phyloP scores from a whole-genome alignment of 2,888 invertebrate species.

The Romanomermis culicivorax region DNA sequence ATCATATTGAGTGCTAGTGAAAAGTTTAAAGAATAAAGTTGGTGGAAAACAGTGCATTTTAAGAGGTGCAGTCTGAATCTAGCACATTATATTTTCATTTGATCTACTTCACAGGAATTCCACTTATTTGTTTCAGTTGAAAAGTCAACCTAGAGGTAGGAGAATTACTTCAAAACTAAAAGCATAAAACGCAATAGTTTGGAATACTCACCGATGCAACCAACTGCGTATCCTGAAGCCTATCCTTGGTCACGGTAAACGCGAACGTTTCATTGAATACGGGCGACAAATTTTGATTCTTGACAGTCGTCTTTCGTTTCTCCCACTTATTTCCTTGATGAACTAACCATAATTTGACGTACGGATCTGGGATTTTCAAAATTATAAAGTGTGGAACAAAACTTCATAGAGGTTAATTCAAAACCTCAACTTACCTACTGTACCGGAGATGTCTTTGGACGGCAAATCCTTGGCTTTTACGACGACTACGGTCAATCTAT shows the following conservation, averaged over 20 bases:
- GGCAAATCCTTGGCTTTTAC: constrained; percentile 73
- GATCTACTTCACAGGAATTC: too few relatives aligned
- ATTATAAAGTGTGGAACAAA: background rate
- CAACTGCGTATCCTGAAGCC: constrained; percentile 20
- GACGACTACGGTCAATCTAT: constrained; percentile 65
- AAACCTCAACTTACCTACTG: constrained; percentile 43
- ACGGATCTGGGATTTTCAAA: constrained; percentile 19
- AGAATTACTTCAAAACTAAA: too few relatives aligned
- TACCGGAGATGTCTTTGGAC: constrained; percentile 73
- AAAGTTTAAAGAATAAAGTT: too few relatives aligned
- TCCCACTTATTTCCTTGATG: constrained; percentile 26
- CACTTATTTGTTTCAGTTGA: too few relatives aligned
- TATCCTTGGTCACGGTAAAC: constrained; percentile 19
- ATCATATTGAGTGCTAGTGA: too few relatives aligned
- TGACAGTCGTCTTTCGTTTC: constrained; percentile 26
- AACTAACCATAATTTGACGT: constrained; percentile 28
- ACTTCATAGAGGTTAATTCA: background rate
- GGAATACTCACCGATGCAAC: constrained; percentile 24
- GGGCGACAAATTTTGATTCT: constrained; percentile 19
- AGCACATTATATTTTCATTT: too few relatives aligned
- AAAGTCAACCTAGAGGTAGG: too few relatives aligned
- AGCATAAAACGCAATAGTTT: too few relatives aligned
- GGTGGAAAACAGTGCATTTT: too few relatives aligned
- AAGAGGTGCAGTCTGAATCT: too few relatives aligned
- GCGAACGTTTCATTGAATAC: constrained; percentile 27